Conservation (phyloP, 2,797 vertebrate species). For the Pangasius sanitwongsei region DNA sequence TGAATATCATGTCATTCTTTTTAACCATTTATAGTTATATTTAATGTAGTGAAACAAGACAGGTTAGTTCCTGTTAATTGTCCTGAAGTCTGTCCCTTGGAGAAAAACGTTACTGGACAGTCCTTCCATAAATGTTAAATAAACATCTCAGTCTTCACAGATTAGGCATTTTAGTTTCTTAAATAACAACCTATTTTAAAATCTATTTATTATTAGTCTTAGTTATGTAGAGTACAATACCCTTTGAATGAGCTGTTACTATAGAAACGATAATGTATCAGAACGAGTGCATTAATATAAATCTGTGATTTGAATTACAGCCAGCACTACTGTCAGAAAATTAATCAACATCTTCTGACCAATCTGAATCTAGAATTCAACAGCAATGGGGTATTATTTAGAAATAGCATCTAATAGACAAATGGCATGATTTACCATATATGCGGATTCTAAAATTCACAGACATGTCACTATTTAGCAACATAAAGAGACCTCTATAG, state of each 20-base stretch:
- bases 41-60: background rate
- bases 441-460: background rate
- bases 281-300: background rate
- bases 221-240: background rate
- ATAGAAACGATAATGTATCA: background rate
- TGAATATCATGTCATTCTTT: background rate
- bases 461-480: background rate
- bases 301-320: no score
- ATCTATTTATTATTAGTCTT: background rate
- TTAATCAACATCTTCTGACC: no score
- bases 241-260: background rate
- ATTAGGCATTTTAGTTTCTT: background rate
- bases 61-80: background rate
- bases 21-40: background rate
- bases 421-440: no score
- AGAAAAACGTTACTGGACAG: background rate
- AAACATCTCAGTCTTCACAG: background rate
- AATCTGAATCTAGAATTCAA: no score
- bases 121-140: background rate
- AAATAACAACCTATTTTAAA: background rate
- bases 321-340: no score
- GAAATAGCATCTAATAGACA: no score
- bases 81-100: background rate
- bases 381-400: no score
- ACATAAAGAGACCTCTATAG: background rate